Evolutionary conservation across 2,797 vertebrate species (phyloP).

Genomic region (Hozukius guyotensis): DNA sequence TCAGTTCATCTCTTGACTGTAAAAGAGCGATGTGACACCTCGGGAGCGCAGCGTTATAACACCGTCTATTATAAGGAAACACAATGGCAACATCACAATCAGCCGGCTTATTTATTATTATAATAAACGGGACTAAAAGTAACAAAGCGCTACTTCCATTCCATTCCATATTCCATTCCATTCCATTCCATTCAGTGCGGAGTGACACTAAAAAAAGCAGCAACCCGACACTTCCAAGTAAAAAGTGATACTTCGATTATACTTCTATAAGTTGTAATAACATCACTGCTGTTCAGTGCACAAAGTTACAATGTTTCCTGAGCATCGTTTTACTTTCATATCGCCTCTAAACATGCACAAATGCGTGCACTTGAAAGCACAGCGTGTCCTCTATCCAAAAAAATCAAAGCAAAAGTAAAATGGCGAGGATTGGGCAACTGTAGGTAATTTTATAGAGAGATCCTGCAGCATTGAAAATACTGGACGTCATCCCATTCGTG

Average conservation of each 20-base stretch:
- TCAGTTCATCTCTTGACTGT: constrained; percentile 73
- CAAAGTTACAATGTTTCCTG: constrained; percentile 35
- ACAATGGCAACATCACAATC: background rate
- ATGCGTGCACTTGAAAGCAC: constrained; percentile 60
- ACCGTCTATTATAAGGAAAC: constrained; percentile 30
- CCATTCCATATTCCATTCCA: too few relatives aligned
- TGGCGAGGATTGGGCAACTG: constrained; percentile 82
- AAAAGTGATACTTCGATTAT: constrained; percentile 66
- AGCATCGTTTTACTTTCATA: background rate
- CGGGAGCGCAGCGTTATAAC: constrained; percentile 62
- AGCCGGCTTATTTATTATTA: background rate
- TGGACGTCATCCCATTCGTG: constrained; percentile 63
- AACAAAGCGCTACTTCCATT: background rate
- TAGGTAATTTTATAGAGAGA: constrained; percentile 66
- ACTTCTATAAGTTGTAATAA: constrained; percentile 61
- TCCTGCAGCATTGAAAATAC: constrained; percentile 63
- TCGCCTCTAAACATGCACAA: constrained; percentile 19
- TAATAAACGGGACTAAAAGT: constrained; percentile 1
- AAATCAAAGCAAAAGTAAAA: constrained; percentile 80
- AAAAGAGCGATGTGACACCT: constrained; percentile 73
- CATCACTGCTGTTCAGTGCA: constrained; percentile 18
- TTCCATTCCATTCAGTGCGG: background rate
- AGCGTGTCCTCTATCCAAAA: constrained; percentile 70
- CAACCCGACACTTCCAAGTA: constrained; percentile 40
- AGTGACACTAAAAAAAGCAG: constrained; percentile 5